These are phyloP conservation scores for Apocrypta bakeri DNA, from an alignment of 1,140 invertebrate species.

Conservation along the genomic window DNA sequence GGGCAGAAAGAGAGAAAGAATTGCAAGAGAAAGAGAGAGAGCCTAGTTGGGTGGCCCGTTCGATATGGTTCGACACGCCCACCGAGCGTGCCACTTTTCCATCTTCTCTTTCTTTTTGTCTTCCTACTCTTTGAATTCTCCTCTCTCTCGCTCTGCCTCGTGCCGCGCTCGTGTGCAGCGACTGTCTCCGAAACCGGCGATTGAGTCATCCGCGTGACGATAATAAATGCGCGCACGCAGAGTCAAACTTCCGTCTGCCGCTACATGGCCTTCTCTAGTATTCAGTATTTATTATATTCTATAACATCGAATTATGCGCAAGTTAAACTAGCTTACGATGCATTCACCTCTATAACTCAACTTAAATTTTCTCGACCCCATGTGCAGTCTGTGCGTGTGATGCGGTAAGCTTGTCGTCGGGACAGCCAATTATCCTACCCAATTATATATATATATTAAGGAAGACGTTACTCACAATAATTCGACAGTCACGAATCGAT, in stretches of 20 bases:
- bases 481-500: not conserved
- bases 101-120: slow-evolving; percentile 15
- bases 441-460: not conserved
- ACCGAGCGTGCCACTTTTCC: slow-evolving; percentile 37
- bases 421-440: not conserved
- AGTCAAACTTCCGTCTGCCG: not conserved
- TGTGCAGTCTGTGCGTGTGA: no score
- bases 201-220: slow-evolving; percentile 21
- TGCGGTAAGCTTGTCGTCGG: not conserved
- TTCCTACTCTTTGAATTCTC: not conserved
- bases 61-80: slow-evolving; percentile 45
- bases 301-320: not conserved
- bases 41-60: slow-evolving; percentile 47
- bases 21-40: not conserved
- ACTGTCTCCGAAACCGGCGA: slow-evolving; percentile 11
- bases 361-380: no score
- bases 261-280: no score
- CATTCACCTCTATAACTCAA: no score
- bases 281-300: not conserved
- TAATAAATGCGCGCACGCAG: slow-evolving; percentile 1
- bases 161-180: not conserved
- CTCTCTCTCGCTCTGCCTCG: no score
- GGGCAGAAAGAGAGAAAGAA: no score
- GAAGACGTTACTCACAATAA: not conserved
- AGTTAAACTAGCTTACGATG: not conserved